Evolutionary conservation across 2,888 invertebrate genomes (phyloP), one percentile per base, ranked within the genome.

Genomic region (Ophraella communa): DNA sequence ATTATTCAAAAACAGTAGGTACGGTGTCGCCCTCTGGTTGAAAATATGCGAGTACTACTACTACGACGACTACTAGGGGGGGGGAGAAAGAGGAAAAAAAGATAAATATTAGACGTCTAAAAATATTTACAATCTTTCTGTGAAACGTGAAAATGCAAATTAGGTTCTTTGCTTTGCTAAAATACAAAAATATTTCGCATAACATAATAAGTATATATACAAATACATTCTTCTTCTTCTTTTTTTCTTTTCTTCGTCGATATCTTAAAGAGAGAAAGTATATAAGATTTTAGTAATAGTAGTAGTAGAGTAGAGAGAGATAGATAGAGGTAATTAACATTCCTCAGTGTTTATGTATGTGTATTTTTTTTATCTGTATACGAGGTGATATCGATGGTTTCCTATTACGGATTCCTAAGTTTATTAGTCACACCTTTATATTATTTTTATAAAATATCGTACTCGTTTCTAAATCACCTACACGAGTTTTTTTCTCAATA

Each of bases 11-110:
- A 79, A 77, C 78, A 79, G 83, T 64, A 64, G 73, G 61, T 69
- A 69, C 71, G 73, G 84, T 85, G 85, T 85, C 85, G 88, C 88
- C 83, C 84, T 85, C 88, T 85, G 80, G 80, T 78, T 82, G 85
- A 78, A 86, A 85, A 84, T 84, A 86, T 84, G 85, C 84, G 82
- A 83, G 82, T 70, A 67, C 63, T n/a, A n/a, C n/a, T n/a, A n/a
- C n/a, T n/a, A n/a, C n/a, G n/a, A n/a, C n/a, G n/a, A n/a, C n/a
- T n/a, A n/a, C n/a, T n/a, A n/a, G n/a, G n/a, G n/a, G n/a, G n/a
- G n/a, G n/a, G n/a, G n/a, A n/a, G n/a, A n/a, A n/a, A n/a, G n/a
- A n/a, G n/a, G n/a, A n/a, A n/a, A 66, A 69, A 73, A 76, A 72
- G 71, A 76, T 76, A 78, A 78, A 78, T 80, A 79, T 78, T 79